Base-by-base conservation (phyloP, 1,140 invertebrate genomes). In the Zaprionus inermis region DNA sequence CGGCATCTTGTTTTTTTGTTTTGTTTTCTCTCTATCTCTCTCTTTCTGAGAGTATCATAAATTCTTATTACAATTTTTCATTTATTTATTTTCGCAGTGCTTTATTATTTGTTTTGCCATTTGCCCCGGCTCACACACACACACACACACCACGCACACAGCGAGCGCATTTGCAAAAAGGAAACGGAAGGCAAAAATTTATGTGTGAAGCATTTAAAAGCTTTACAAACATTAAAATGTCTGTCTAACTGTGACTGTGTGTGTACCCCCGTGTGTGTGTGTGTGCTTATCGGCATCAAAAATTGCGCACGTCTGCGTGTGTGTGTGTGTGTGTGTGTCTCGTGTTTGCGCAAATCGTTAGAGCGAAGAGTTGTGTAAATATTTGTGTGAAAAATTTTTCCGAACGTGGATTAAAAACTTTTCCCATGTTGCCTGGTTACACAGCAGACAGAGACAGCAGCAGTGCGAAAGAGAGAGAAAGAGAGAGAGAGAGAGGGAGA, bases 331-430 rank as follows among this genome's bases (percentile, higher is more conserved):
- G 71, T 83, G 70, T 73, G 61, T 82, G 76, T 79, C 78, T 76
- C 78, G 57, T 86, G 83, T 86, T 88, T 86, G 83, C 83, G 83
- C 72, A 86, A 86, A 86, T 86, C 83, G 82, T 86, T 86, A 86
- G 82, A 86, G 82, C 82, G 82, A 86, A 86, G 82, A 86, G 83
- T 88, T 86, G 83, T 86, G 83, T 86, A 86, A 86, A 86, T 86
- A 86, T 86, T 86, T 86, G 83, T 86, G 83, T 86, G 83, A 86
- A 86, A 82, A 86, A 86, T 88, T 88, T 88, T 86, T 86, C 81
- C 79, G 65, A 86, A 86, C 83, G 83, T 86, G 83, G 83, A 86
- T 86, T 86, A 86, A 86, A 86, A 86, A 86, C 83, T 86, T 86
- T 86, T 88, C 61, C 79, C 83, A 79, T 79, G 79, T 81, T 73